Conservation (phyloP, 2,797 vertebrate species). For the Myotis planiceps region DNA sequence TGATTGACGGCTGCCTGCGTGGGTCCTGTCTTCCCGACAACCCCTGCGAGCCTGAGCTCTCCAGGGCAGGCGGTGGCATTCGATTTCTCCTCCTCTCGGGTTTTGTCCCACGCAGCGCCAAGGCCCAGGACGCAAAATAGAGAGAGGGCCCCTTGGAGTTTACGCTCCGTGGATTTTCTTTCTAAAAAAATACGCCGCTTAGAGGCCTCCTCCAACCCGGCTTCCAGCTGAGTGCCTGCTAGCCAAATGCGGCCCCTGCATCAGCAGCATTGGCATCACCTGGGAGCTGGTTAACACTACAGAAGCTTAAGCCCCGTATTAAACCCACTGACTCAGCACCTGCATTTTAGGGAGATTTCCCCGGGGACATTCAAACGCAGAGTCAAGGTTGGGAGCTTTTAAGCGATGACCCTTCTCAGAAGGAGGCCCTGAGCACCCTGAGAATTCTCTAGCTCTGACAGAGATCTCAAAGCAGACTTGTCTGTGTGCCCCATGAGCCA, state of each 20-base stretch:
- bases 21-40: not conserved
- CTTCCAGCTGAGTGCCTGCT: not conserved
- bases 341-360: not conserved
- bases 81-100: not conserved
- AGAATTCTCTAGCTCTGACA: not conserved
- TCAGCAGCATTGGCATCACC: not conserved
- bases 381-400: not conserved
- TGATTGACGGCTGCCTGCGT: not conserved
- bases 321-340: not conserved
- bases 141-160: not conserved
- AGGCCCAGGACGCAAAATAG: not conserved
- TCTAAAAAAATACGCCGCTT: not conserved
- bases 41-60: not conserved
- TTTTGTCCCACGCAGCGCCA: not conserved
- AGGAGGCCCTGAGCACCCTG: not conserved
- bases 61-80: not conserved
- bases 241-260: not conserved
- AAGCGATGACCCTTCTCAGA: not conserved
- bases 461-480: constrained; percentile 42
- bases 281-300: not conserved
- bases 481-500: constrained; percentile 24
- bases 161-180: not conserved
- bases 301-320: not conserved
- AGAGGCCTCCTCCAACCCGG: not conserved
- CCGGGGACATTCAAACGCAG: not conserved